Conservation (phyloP, 2,888 invertebrate genomes). For the Pemphredon lugubris region DNA sequence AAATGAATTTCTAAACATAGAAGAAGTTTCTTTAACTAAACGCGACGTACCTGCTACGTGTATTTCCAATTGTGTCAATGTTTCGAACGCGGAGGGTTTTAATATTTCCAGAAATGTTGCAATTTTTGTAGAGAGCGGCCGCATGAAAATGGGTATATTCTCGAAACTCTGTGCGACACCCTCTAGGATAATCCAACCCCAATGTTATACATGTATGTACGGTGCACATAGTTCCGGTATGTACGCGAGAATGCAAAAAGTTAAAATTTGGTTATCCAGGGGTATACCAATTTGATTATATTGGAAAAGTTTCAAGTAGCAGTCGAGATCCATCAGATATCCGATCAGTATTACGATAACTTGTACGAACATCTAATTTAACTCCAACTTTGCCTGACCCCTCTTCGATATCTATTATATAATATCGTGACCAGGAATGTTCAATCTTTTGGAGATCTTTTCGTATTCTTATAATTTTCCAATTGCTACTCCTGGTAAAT, state of each 20-base stretch:
- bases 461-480: not conserved
- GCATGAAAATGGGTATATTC: too few relatives aligned
- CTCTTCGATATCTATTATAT: not conserved
- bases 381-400: not conserved
- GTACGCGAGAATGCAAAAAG: slow-evolving; percentile 8
- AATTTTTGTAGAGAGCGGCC: too few relatives aligned
- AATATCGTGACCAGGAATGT: not conserved
- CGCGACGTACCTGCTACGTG: too few relatives aligned
- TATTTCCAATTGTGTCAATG: too few relatives aligned
- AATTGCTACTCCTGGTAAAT: too few relatives aligned
- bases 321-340: slow-evolving; percentile 17
- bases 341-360: slow-evolving; percentile 3
- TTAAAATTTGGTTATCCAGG: slow-evolving; percentile 12
- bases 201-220: too few relatives aligned
- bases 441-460: not conserved
- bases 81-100: too few relatives aligned
- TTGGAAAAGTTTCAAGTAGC: slow-evolving; percentile 9
- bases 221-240: not conserved
- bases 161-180: too few relatives aligned
- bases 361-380: slow-evolving; percentile 15
- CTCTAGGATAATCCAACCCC: too few relatives aligned
- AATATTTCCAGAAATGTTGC: too few relatives aligned
- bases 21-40: too few relatives aligned
- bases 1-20: too few relatives aligned
- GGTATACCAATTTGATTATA: slow-evolving; percentile 10